A percentile compares a stretch with the other conserved stretches of the same genome.
Conservation (phyloP, 2,113 vertebrate species). For the Narcine bancroftii region DNA sequence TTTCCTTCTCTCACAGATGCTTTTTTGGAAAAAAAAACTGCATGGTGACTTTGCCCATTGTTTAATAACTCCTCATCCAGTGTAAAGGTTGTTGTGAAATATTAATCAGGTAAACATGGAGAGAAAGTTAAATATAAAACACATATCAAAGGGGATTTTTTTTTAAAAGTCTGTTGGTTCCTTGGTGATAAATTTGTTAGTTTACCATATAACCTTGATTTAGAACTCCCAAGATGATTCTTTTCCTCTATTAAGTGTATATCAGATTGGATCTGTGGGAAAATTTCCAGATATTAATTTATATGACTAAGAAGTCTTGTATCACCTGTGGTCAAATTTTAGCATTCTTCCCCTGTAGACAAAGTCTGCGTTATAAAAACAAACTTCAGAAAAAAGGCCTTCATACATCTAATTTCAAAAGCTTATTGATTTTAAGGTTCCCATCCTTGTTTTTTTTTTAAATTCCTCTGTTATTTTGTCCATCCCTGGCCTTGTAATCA, state of each 20-base stretch:
- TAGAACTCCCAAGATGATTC: not conserved
- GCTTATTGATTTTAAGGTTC: too few relatives aligned
- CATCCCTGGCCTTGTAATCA: too few relatives aligned
- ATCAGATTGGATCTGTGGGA: not conserved
- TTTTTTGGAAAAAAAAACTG: too few relatives aligned
- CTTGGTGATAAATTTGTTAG: not conserved
- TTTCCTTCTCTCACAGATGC: not conserved
- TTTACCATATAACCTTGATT: not conserved
- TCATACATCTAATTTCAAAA: not conserved
- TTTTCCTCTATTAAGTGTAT: too few relatives aligned
- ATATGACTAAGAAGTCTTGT: not conserved
- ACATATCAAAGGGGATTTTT: not conserved
- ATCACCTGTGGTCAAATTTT: not conserved
- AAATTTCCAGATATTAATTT: not conserved
- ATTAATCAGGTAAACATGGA: not conserved
- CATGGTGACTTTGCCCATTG: not conserved
- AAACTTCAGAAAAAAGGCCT: not conserved
- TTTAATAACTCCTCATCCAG: not conserved
- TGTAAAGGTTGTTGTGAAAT: not conserved
- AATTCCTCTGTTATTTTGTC: too few relatives aligned
- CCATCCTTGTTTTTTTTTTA: too few relatives aligned
- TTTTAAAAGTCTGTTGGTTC: not conserved
- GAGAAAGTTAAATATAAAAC: not conserved
- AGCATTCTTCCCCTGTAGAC: not conserved
- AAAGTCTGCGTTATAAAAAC: not conserved